phyloP scores from a whole-genome alignment of 2,888 invertebrate species.

The Eilema griseolum region DNA sequence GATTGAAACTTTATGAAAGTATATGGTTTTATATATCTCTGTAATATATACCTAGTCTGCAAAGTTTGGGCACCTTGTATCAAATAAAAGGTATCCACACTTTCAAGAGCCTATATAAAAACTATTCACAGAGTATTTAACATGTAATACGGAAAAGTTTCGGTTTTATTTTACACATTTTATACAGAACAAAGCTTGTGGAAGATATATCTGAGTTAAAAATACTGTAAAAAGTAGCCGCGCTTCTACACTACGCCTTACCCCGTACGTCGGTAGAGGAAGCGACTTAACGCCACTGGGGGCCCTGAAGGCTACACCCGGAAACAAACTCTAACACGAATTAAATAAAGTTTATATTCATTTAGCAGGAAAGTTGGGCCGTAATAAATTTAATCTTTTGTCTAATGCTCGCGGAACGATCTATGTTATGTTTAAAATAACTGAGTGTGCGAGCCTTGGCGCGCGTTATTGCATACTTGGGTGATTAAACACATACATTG shows the following conservation, averaged over 20 bases:
- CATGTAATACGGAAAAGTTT: no score
- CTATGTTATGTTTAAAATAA: constrained; percentile 40
- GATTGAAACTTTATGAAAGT: not conserved
- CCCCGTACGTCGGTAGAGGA: constrained; percentile 16
- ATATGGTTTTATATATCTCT: not conserved
- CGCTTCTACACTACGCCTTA: constrained; percentile 17
- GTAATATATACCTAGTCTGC: no score
- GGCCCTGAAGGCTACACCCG: constrained; percentile 13
- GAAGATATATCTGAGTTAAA: not conserved
- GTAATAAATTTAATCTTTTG: constrained; percentile 53
- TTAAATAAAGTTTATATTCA: constrained; percentile 35
- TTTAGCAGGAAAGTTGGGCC: constrained; percentile 11
- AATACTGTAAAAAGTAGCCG: not conserved
- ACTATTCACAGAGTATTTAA: no score
- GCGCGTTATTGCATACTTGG: constrained; percentile 33
- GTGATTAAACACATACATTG: constrained; percentile 11
- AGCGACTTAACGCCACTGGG: constrained; percentile 19
- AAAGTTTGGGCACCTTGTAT: no score
- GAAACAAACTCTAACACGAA: constrained; percentile 26
- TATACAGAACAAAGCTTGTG: not conserved
- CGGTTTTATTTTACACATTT: not conserved
- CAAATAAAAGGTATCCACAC: not conserved
- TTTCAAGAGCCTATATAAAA: not conserved
- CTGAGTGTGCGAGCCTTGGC: constrained; percentile 8
- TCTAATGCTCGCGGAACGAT: constrained; percentile 46